Percentiles rank a stretch among this genome's conserved stretches.
These are phyloP conservation scores for Scomber colias DNA, from an alignment of 2,113 vertebrate genomes.

Conservation along the genomic window DNA sequence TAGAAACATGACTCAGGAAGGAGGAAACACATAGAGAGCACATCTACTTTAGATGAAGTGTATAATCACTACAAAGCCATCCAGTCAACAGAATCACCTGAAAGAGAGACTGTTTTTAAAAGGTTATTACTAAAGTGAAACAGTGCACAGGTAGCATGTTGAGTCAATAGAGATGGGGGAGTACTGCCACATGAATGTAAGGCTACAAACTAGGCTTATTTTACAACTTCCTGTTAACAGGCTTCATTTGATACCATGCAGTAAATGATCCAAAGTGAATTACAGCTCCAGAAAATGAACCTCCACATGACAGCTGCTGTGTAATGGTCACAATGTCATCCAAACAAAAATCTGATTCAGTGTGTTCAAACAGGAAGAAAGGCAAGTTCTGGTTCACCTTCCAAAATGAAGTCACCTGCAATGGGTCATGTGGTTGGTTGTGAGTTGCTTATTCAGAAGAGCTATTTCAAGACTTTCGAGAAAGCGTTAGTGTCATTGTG, in stretches of 20 bases:
- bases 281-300: background rate
- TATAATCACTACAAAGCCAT: background rate
- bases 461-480: no score
- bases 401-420: no score
- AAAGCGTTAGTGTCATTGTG: no score
- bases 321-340: background rate
- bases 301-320: no score
- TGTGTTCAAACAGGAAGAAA: no score
- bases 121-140: background rate
- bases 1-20: background rate
- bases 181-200: background rate
- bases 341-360: background rate
- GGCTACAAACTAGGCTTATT: background rate
- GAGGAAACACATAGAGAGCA: conserved; percentile 3
- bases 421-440: no score
- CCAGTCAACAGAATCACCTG: conserved; percentile 6
- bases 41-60: background rate
- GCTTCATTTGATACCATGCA: background rate
- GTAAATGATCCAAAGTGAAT: background rate
- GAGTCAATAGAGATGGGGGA: background rate
- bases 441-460: no score
- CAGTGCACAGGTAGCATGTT: conserved; percentile 17
- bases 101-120: conserved; percentile 4
- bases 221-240: background rate
- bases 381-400: background rate